Percentiles rank a stretch among this genome's conserved stretches.
phyloP scores from a whole-genome alignment of 2,113 vertebrate genomes.

The Benitochromis conjunctus region DNA sequence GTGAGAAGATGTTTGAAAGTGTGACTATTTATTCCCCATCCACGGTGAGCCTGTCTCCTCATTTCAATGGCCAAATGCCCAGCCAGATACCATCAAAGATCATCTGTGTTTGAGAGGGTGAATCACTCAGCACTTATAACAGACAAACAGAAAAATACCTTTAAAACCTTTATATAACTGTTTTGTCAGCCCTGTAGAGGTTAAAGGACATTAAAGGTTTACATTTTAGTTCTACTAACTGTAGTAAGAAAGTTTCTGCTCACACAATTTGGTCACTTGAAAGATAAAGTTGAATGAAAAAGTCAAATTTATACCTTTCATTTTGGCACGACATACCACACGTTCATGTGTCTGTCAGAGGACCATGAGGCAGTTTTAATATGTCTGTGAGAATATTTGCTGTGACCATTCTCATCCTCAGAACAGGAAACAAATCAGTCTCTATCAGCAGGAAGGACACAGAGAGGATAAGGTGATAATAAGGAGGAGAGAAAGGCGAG shows the following conservation, averaged over 20 bases:
- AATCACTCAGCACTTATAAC: background rate
- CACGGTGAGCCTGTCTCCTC: background rate
- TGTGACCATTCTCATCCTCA: accelerated
- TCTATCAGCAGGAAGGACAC: background rate
- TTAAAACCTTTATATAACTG: background rate
- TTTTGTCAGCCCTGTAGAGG: background rate
- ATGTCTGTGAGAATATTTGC: background rate
- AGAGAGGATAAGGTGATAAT: accelerated
- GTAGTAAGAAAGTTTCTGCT: background rate
- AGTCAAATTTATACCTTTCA: background rate
- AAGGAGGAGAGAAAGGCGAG: background rate
- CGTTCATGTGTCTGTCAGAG: background rate
- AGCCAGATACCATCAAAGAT: background rate
- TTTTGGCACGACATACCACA: background rate
- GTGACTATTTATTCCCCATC: conserved; percentile 39
- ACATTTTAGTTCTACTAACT: background rate
- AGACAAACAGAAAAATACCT: background rate
- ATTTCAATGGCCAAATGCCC: background rate
- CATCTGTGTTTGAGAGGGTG: background rate
- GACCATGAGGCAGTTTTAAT: background rate
- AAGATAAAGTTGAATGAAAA: background rate
- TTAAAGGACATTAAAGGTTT: background rate
- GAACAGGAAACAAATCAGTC: background rate
- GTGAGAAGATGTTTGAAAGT: background rate
- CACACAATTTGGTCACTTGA: accelerated